Percentiles rank a stretch among this genome's conserved stretches.
phyloP scores from a whole-genome alignment of 2,888 invertebrate genomes.

The Anorthoa munda region DNA sequence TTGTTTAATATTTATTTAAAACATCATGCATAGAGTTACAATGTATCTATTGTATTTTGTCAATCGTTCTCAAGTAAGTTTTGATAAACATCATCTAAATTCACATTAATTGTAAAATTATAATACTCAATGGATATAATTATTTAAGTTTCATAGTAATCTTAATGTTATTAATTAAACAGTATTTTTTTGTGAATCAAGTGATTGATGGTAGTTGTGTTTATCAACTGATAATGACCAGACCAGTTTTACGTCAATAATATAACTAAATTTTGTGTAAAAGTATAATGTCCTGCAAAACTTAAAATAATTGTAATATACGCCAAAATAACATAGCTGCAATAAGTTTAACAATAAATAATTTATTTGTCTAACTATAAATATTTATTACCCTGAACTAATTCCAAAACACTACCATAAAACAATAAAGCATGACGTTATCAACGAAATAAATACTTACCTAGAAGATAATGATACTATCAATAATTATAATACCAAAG shows the following conservation, averaged over 20 bases:
- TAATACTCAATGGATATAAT: conserved; percentile 12
- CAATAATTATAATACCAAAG: conserved; percentile 26
- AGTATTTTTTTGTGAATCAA: too few species aligned
- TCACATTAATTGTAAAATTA: not conserved
- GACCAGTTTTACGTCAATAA: not conserved
- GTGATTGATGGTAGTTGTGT: not conserved
- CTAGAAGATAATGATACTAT: conserved; percentile 43
- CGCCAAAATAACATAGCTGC: not conserved
- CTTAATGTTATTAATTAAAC: not conserved
- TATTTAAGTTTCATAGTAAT: not conserved
- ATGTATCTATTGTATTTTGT: not conserved
- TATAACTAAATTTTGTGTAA: too few species aligned
- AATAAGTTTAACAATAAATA: conserved; percentile 24
- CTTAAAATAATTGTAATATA: not conserved
- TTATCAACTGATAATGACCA: not conserved
- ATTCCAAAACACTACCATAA: conserved; percentile 36
- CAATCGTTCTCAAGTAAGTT: not conserved
- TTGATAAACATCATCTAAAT: not conserved
- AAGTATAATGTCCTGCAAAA: not conserved
- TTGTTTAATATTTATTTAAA: too few species aligned
- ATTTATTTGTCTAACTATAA: conserved; percentile 18
- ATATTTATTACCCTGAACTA: conserved; percentile 25
- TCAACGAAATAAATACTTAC: conserved; percentile 19
- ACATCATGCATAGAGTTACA: too few species aligned
- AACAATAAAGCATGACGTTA: conserved; percentile 42